Base-by-base conservation (phyloP, 2,797 vertebrate genomes). In the Karalla daura region DNA sequence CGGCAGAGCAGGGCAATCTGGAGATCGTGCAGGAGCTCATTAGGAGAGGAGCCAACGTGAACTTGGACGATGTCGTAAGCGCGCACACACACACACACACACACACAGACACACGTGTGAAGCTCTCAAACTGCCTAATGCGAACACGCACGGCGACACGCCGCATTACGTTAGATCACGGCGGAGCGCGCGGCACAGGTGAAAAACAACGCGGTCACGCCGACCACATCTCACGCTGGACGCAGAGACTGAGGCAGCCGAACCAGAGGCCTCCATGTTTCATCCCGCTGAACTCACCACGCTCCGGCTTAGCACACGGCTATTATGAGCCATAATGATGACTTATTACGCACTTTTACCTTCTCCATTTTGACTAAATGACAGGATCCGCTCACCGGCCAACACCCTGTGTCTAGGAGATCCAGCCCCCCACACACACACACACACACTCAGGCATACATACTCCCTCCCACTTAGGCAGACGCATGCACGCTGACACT, bases 11-110 rank as follows among this genome's bases (percentile, higher is more conserved):
- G 88, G 98, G 98, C 78, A 98, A 92, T 85, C 80, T 99, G 89
- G 96, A 98, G 84, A 98, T 99, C 5, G 92, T 96, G 53, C 96
- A 97, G 80, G 98, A 99, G 68, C 91, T 99, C 74, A 95, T 99
- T 55, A 94, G 88, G 85, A 98, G 96, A 67, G 96, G 97, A 70
- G 96, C 97, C 61, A 98, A 96, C 6, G 93, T 97, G 78, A 96
- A 98, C 89, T 89, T 98, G 84, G 98, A 99, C 47, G 98, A 99
- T 78, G 86, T 96, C 83, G 98, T 99, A 92, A 92, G 90, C 88
- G 70, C 39, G 8, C 50, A 47, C 27, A 47, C 20, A 4, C 65
- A 54, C 72, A 15, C 12, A 35, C 45, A 27, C 4, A 25, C 30
- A 32, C 30, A 32, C 3, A 32, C 30, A 32, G 30, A 7, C 7